These are phyloP conservation scores for Drosophila koepferae DNA, from an alignment of 2,888 invertebrate species.

Conservation along the genomic window DNA sequence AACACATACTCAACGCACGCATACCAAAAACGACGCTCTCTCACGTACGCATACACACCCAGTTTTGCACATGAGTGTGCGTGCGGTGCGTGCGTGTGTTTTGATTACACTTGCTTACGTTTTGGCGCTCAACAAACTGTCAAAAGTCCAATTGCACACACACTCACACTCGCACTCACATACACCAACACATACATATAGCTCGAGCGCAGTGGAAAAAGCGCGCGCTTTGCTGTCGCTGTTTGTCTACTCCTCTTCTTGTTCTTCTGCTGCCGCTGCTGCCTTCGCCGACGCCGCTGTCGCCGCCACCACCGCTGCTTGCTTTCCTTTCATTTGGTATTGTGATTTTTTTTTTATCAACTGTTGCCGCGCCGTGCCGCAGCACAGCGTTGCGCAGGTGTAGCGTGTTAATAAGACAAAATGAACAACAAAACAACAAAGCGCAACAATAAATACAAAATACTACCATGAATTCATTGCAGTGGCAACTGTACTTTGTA, in stretches of 20 bases:
- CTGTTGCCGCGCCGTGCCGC: conserved; percentile 55
- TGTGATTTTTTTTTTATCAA: conserved; percentile 55
- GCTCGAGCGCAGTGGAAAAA: conserved; percentile 51
- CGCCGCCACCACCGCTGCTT: conserved; percentile 36
- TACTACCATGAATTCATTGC: conserved; percentile 52
- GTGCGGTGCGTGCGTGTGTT: conserved; percentile 77
- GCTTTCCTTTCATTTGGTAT: conserved; percentile 57
- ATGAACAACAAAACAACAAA: conserved; percentile 57
- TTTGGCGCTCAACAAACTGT: conserved; percentile 72
- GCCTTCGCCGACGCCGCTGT: conserved; percentile 28
- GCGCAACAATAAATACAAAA: conserved; percentile 54
- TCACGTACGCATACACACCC: conserved; percentile 64
- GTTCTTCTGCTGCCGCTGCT: conserved; percentile 34
- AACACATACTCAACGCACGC: conserved; percentile 54
- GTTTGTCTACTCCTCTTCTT: conserved; percentile 55
- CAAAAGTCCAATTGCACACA: conserved; percentile 71
- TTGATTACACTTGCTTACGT: conserved; percentile 80
- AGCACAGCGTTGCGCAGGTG: conserved; percentile 77
- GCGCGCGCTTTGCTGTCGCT: conserved; percentile 69
- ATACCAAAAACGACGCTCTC: conserved; percentile 40
- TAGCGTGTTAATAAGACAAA: conserved; percentile 63
- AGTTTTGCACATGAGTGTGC: conserved; percentile 55
- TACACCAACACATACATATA: conserved; percentile 1
- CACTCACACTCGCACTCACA: conserved; percentile 5
- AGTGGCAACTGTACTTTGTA: conserved; percentile 67